Evolutionary conservation across 2,888 invertebrate species (phyloP).

Genomic region (Leptopilina drosophilae): DNA sequence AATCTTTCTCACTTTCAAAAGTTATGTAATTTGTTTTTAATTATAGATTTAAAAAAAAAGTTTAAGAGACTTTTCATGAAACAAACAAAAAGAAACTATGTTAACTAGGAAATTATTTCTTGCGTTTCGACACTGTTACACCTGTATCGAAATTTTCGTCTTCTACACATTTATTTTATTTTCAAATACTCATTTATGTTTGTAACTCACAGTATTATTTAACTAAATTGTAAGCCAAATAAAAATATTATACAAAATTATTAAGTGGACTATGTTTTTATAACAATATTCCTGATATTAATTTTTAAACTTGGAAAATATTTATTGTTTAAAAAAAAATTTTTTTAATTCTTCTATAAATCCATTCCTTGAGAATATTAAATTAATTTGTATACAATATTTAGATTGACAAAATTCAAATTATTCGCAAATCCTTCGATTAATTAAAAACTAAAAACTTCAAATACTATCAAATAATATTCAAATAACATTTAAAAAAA

Average conservation of each 20-base stretch:
- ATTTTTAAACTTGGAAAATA: too few relatives aligned
- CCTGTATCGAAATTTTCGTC: not conserved
- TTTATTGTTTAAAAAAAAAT: too few relatives aligned
- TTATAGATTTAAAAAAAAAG: not conserved
- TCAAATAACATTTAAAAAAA: too few relatives aligned
- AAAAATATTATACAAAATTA: slow-evolving; percentile 2
- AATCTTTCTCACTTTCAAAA: not conserved
- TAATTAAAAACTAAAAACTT: too few relatives aligned
- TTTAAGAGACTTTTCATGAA: not conserved
- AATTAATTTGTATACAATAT: too few relatives aligned
- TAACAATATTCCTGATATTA: too few relatives aligned
- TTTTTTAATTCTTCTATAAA: too few relatives aligned
- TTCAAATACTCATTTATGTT: slow-evolving; percentile 23
- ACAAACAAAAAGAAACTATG: not conserved
- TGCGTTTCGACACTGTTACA: slow-evolving; percentile 3
- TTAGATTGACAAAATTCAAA: too few relatives aligned
- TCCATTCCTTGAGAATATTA: too few relatives aligned
- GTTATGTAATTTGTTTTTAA: not conserved
- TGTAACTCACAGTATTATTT: slow-evolving; percentile 36
- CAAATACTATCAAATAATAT: too few relatives aligned
- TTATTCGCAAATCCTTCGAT: too few relatives aligned
- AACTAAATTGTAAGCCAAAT: slow-evolving; percentile 15
- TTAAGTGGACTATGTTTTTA: too few relatives aligned
- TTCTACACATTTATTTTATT: not conserved
- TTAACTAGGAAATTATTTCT: not conserved